phyloP scores from a whole-genome alignment of 2,113 vertebrate species.

The human (Homo sapiens) region GRCh38 chr22:31715501-31716000 shows the following conservation, averaged over 20 bases:
- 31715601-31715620: background rate
- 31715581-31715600: background rate
- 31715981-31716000: background rate
- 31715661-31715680: slow-evolving; percentile 49
- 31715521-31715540: background rate
- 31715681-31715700: slow-evolving; percentile 39
- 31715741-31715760: background rate
- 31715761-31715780: slow-evolving; percentile 14
- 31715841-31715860: slow-evolving; percentile 47
- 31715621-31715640: slow-evolving; percentile 44
- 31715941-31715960: slow-evolving; percentile 12
- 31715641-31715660: background rate
- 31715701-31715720: background rate
- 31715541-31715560: background rate
- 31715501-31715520: slow-evolving; percentile 14
- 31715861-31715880: slow-evolving; percentile 63
- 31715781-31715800: slow-evolving; percentile 12
- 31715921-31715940: slow-evolving; percentile 51
- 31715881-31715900: slow-evolving; percentile 60
- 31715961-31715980: slow-evolving; percentile 59
- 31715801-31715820: slow-evolving; percentile 40
- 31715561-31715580: background rate
- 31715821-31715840: background rate
- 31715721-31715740: slow-evolving; percentile 1
- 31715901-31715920: slow-evolving; percentile 37